Conservation (phyloP, 1,140 invertebrate species). For the Drosophila funebris region DNA sequence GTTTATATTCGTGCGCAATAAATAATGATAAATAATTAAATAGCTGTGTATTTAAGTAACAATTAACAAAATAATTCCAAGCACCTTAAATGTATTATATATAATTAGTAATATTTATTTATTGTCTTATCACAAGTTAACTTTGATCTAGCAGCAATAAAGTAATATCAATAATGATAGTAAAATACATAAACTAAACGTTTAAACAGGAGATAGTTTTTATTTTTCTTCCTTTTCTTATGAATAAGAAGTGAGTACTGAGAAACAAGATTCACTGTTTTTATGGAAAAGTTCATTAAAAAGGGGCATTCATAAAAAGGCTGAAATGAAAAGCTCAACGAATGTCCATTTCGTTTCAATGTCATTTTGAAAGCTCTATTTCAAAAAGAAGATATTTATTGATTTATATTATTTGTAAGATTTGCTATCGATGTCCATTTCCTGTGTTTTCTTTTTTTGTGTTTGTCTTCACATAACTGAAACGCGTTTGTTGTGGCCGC, state of each 20-base stretch:
- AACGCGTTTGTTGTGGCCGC: slow-evolving; percentile 47
- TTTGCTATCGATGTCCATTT: slow-evolving; percentile 51
- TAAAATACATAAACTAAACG: slow-evolving; percentile 29
- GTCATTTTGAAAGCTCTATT: too few species aligned
- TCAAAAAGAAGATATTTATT: too few species aligned
- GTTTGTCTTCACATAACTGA: slow-evolving; percentile 25
- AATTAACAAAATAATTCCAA: slow-evolving; percentile 42
- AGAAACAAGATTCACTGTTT: too few species aligned
- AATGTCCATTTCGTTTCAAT: too few species aligned
- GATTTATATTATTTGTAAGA: slow-evolving; percentile 10
- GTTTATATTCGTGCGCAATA: slow-evolving; percentile 59
- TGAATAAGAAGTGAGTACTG: too few species aligned
- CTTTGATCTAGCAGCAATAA: slow-evolving; percentile 73
- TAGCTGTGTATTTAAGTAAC: slow-evolving; percentile 37
- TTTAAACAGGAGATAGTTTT: too few species aligned
- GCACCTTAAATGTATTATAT: slow-evolving; percentile 34
- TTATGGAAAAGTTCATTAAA: too few species aligned
- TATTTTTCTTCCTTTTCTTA: too few species aligned
- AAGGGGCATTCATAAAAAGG: too few species aligned
- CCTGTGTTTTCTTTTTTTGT: slow-evolving; percentile 39
- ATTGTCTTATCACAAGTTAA: slow-evolving; percentile 65
- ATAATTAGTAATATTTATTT: slow-evolving; percentile 74
- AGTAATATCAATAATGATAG: slow-evolving; percentile 69
- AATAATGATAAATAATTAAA: slow-evolving; percentile 22
- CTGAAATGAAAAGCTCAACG: too few species aligned